Percentiles rank a stretch among this genome's conserved stretches.
Evolutionary conservation across 1,140 invertebrate genomes (phyloP).

Genomic region (Plodia interpunctella): DNA sequence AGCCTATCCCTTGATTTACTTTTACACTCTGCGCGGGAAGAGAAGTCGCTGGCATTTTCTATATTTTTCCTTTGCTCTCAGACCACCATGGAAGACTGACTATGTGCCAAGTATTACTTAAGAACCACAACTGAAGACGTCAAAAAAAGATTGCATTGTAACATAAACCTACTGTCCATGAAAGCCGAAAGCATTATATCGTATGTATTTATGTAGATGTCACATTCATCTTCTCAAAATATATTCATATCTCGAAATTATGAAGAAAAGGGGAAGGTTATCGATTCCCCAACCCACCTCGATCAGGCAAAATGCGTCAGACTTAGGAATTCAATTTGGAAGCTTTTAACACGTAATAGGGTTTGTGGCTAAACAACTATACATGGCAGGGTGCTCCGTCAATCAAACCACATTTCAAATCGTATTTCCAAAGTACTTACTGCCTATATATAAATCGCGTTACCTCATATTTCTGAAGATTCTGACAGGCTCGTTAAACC

Average conservation of each 20-base stretch:
- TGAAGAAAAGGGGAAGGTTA: background rate
- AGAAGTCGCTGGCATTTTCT: too few species aligned
- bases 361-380: slow-evolving; percentile 5
- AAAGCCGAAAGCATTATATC: too few species aligned
- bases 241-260: background rate
- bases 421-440: background rate
- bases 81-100: too few species aligned
- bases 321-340: slow-evolving; percentile 4
- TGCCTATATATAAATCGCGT: background rate
- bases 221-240: background rate
- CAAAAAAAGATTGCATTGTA: too few species aligned
- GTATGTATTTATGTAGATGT: background rate
- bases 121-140: too few species aligned
- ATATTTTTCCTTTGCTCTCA: too few species aligned
- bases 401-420: background rate
- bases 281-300: background rate
- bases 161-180: too few species aligned
- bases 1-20: too few species aligned
- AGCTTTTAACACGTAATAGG: slow-evolving; percentile 2
- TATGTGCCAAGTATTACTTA: too few species aligned
- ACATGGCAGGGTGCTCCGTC: background rate
- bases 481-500: too few species aligned
- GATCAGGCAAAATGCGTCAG: background rate
- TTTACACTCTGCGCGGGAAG: too few species aligned
- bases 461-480: too few species aligned